phyloP scores from a whole-genome alignment of 1,140 invertebrate species.

The Panagrolaimus sp. region DNA sequence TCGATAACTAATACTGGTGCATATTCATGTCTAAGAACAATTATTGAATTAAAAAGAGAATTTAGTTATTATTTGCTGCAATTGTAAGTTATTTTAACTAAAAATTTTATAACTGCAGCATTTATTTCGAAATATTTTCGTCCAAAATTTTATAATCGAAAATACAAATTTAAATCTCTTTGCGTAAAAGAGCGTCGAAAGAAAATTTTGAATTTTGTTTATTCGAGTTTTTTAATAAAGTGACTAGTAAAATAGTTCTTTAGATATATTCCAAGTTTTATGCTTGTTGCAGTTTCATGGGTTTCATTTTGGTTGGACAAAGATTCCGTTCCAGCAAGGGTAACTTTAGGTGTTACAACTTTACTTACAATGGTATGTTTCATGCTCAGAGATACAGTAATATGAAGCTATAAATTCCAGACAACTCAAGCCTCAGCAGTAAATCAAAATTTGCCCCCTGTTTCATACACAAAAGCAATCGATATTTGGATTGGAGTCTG shows the following conservation, averaged over 20 bases:
- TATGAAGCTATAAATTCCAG: constrained; percentile 28
- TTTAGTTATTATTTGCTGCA: constrained; percentile 62
- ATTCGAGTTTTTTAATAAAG: no score
- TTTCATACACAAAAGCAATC: constrained; percentile 80
- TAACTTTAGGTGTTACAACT: constrained; percentile 69
- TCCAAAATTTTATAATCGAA: no score
- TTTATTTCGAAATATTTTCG: no score
- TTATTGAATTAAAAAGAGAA: constrained; percentile 59
- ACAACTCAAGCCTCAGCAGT: constrained; percentile 80
- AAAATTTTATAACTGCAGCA: no score
- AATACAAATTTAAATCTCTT: no score
- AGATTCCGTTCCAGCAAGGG: constrained; percentile 78
- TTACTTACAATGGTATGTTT: constrained; percentile 40
- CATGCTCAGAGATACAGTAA: constrained; percentile 15
- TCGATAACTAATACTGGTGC: constrained; percentile 82
- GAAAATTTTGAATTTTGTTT: no score
- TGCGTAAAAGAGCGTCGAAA: no score
- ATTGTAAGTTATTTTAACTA: no score
- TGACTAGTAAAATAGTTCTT: no score
- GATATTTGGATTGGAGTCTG: constrained; percentile 67
- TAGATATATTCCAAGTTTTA: constrained; percentile 59
- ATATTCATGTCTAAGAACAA: constrained; percentile 53
- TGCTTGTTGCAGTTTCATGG: constrained; percentile 84
- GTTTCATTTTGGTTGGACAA: constrained; percentile 81
- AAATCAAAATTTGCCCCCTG: constrained; percentile 70